A percentile compares a stretch with the other conserved stretches of the same genome.
These are phyloP conservation scores for Cygnus buccinator DNA, from an alignment of 2,113 vertebrate species.

Conservation along the genomic window DNA sequence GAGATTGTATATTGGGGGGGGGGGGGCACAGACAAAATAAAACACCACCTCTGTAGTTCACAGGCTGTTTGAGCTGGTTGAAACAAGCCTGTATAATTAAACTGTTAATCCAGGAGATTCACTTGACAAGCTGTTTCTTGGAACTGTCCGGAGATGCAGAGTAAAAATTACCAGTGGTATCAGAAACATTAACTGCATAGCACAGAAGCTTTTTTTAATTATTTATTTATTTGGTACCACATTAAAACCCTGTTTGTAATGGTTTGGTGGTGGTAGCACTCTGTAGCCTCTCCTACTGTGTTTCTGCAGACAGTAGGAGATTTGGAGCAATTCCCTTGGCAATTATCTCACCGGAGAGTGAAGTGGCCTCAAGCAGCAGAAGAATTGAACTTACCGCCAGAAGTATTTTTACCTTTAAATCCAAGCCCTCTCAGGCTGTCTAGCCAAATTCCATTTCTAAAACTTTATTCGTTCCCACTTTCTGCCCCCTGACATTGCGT, in stretches of 20 bases:
- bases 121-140: conserved; percentile 42
- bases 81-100: conserved; percentile 51
- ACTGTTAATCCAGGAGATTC: conserved; percentile 28
- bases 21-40: neutral
- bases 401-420: neutral
- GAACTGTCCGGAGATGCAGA: conserved; percentile 6
- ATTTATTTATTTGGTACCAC: conserved; percentile 30
- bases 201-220: neutral
- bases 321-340: conserved; percentile 13
- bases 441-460: conserved; percentile 14
- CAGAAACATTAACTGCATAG: conserved; percentile 39
- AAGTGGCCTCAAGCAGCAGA: conserved; percentile 42
- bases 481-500: neutral
- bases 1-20: neutral
- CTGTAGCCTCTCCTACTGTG: neutral
- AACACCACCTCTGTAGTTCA: neutral
- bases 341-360: neutral
- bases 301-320: conserved; percentile 33
- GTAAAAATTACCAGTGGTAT: conserved; percentile 40
- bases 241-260: conserved; percentile 16
- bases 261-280: neutral
- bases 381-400: conserved; percentile 5
- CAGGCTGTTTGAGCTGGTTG: conserved; percentile 21
- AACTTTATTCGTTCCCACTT: neutral
- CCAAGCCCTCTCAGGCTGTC: neutral